Evolutionary conservation across 23 tunicate species (phyloP).

Genomic region (Oikopleura albicans): DNA sequence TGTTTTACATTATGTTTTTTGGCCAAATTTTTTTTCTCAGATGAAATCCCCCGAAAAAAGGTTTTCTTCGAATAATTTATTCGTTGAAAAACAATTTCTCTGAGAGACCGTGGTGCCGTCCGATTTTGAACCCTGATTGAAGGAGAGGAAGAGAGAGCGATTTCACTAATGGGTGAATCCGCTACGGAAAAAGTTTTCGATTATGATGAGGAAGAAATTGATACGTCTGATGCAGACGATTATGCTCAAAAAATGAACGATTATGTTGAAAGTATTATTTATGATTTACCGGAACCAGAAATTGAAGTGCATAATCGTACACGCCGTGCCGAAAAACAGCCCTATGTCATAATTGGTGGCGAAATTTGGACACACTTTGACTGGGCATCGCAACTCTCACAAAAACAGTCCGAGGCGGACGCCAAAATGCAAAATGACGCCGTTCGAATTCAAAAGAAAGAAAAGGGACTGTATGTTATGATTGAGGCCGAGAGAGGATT

Average conservation of each 20-base stretch:
- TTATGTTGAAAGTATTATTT: too few species aligned
- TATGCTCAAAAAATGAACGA: neutral
- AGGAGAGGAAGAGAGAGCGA: neutral
- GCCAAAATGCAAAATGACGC: neutral
- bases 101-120: too few species aligned
- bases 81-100: too few species aligned
- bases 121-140: too few species aligned
- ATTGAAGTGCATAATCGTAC: neutral
- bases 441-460: neutral
- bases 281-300: too few species aligned
- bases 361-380: neutral
- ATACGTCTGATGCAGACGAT: neutral
- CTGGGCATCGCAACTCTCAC: neutral
- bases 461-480: neutral
- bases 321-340: neutral
- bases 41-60: too few species aligned
- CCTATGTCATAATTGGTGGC: neutral
- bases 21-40: too few species aligned
- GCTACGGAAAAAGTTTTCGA: neutral
- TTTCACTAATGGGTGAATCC: neutral
- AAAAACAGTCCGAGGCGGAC: neutral
- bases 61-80: too few species aligned
- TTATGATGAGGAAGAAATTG: neutral
- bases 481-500: constrained; percentile 54
- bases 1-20: too few species aligned